Evolutionary conservation across 2,797 vertebrate genomes (phyloP).

Genomic region (Crax fasciolata): DNA sequence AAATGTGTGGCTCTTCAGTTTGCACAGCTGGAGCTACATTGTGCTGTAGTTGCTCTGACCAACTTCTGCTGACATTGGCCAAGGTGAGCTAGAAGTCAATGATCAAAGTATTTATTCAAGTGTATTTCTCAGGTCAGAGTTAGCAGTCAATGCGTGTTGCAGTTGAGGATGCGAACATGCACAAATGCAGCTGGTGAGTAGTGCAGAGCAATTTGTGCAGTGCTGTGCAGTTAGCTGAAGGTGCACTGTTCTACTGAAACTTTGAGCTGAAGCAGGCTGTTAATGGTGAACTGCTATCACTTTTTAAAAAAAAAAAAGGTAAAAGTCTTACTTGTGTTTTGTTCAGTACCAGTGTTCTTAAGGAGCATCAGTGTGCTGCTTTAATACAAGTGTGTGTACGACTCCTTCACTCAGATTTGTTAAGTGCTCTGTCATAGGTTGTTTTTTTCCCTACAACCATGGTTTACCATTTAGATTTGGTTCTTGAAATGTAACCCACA

Average conservation of each 20-base stretch:
- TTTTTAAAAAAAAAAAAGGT: background rate
- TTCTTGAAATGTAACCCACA: background rate
- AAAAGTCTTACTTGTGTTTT: background rate
- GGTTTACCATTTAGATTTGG: background rate
- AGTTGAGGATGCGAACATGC: background rate
- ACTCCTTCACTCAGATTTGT: background rate
- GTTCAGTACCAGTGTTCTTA: background rate
- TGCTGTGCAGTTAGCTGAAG: background rate
- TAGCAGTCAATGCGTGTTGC: background rate
- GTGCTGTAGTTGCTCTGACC: background rate
- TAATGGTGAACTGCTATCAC: background rate
- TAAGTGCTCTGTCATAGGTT: background rate
- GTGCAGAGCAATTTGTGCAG: background rate
- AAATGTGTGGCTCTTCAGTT: background rate
- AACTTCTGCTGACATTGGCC: background rate
- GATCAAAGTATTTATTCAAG: accelerated
- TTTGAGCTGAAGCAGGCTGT: background rate
- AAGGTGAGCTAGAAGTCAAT: background rate
- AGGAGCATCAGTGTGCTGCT: background rate
- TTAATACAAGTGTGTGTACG: background rate
- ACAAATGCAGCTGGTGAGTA: background rate
- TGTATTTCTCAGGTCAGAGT: background rate
- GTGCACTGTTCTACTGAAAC: background rate
- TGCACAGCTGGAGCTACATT: background rate
- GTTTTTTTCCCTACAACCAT: background rate